phyloP scores from a whole-genome alignment of 2,888 invertebrate genomes.

The Tortricodes alternella region DNA sequence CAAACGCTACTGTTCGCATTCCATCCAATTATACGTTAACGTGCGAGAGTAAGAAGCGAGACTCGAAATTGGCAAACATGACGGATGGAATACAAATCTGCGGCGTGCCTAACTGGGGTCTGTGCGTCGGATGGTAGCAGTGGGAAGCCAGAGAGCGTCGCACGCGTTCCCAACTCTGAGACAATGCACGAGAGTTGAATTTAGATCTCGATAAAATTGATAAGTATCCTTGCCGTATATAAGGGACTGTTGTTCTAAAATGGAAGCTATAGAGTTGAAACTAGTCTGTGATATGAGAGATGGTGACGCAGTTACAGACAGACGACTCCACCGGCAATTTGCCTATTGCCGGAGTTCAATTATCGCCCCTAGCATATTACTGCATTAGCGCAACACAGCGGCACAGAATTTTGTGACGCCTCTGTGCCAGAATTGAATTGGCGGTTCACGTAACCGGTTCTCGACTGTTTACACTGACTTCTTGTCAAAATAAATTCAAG shows the following conservation, averaged over 20 bases:
- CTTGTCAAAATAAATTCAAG: constrained; percentile 23
- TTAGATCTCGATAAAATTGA: constrained; percentile 53
- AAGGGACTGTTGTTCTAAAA: constrained; percentile 47
- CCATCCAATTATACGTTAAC: constrained; percentile 55
- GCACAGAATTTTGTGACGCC: constrained; percentile 74
- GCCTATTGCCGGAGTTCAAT: constrained; percentile 80
- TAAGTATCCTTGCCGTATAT: constrained; percentile 39
- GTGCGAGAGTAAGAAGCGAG: constrained; percentile 58
- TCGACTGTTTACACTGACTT: constrained; percentile 48
- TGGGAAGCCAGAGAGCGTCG: constrained; percentile 43
- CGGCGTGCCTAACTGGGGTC: constrained; percentile 53
- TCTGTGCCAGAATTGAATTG: constrained; percentile 62
- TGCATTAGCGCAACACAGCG: constrained; percentile 77
- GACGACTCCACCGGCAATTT: constrained; percentile 72
- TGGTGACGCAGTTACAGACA: constrained; percentile 52
- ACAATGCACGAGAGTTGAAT: constrained; percentile 57
- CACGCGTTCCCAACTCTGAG: constrained; percentile 55
- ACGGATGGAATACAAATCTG: constrained; percentile 73
- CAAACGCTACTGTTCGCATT: constrained; percentile 53
- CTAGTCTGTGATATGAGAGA: constrained; percentile 36
- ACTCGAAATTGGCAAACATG: constrained; percentile 61
- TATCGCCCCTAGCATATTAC: constrained; percentile 82
- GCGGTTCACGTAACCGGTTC: constrained; percentile 56
- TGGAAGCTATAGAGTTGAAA: constrained; percentile 45
- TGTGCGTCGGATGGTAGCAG: constrained; percentile 59